Evolutionary conservation across 1,140 invertebrate genomes (phyloP), one percentile per base, ranked within the genome.

Genomic region (Heterodera carotae): DNA sequence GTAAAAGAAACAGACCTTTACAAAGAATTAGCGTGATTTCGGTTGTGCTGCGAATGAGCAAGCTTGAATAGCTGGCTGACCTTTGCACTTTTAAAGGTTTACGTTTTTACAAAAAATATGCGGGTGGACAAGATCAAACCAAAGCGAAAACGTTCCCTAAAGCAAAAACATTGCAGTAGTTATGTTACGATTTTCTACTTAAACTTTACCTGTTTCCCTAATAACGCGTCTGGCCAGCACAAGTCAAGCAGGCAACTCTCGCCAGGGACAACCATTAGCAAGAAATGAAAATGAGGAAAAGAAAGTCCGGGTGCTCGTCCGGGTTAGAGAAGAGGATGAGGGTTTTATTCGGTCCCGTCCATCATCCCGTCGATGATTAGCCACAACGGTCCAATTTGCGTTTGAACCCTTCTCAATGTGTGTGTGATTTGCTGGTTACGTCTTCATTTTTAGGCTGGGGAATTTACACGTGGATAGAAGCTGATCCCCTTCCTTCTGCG

Each of bases 41-140:
- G 62, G 62, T 27, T 33, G 62, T 29, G 33, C 62, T 66, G 62
- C 62, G 25, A 34, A 66, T 56, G 60, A 62, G 33, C 62, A 27
- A 12, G 29, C 62, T 66, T 34, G 62, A 34, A 66, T 29, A 31
- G 62, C 62, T 66, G 62, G 62, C 62, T 66, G 62, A 22, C 62
- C 27, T 31, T 66, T 66, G 27, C 29, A 12, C 4, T 66, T 66
- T 34, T 66, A 22, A 22, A 25, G 22, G 7, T 66, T 66, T 66
- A 31, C 62, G 62, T 27, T 27, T 66, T 29, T 66, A 18, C 6
- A 22, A 18, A 43, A 43, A 22, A 56, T 15, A 15, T 22, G 18
- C 48, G 22, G 18, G 18, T 56, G 48, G 48, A 22, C 15, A n/a
- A 15, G 12, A 56, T 18, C 12, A 56, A 56, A 56, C 48, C 60